Evolutionary conservation across 2,888 invertebrate species (phyloP), one percentile per base, ranked within the genome.

Genomic region (Tinea pellionella): DNA sequence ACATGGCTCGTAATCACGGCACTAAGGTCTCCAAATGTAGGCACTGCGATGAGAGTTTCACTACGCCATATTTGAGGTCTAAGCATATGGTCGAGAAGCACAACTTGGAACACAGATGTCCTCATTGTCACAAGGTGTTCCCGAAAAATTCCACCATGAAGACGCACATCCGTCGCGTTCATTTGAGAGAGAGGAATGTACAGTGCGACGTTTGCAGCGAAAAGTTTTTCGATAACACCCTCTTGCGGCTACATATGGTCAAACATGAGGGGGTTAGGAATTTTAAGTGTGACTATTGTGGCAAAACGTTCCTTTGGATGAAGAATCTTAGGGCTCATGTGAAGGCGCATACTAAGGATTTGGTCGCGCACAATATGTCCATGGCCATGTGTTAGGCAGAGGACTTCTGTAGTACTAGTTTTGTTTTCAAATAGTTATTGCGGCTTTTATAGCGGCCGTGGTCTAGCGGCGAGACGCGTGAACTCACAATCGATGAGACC

Each of bases 281-380:
- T 18, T 89, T 88, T 61, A 88, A 90, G 60, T 91, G 91, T 64
- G 89, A 90, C 12, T 77, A 89, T 0, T 92, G 91, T 64, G 88
- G 89, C 0, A 89, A 89, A 60, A 89, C 88, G 64, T 89, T 91
- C 63, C 88, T 89, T 42, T 90, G 90, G 73, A 82, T 90, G 61
- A 91, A 90, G 60, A 89, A 90, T 64, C 72, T 91, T 30, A 85
- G 83, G 30, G 87, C 85, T 0, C 91, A 92, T 64, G 80, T 89
- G 65, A 76, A 70, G 1, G 74, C 75, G 0, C 80, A 80, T 68
- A 75, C 64, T 63, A 84, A 73, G 58, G 73, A 73, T 32, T 16
- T 55, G 19, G 55, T 55, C 16, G 47, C 47, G 16, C 47, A 47
- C 13, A 47, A 47, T 9, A 47, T 47, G 47, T 47, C 47, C 13